A percentile compares a stretch with the other conserved stretches of the same genome.
Conservation (phyloP, 1,140 invertebrate species). For the Sipha flava region DNA sequence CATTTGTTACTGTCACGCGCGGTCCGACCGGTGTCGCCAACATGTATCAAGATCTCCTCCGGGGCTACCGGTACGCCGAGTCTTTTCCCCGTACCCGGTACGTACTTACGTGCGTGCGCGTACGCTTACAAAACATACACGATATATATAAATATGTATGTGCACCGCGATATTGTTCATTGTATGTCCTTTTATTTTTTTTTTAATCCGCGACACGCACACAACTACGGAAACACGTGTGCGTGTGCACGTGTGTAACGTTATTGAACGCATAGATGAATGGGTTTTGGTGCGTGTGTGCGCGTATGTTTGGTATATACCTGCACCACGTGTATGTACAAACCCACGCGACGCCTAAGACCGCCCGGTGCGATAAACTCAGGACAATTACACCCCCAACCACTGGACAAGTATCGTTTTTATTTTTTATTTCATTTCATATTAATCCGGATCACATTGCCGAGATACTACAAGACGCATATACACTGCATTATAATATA, state of each 20-base stretch:
- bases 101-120: not conserved
- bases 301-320: not conserved
- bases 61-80: conserved; percentile 13
- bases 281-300: not conserved
- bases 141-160: no score
- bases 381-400: conserved; percentile 27
- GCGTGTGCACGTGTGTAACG: not conserved
- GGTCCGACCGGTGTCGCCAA: not conserved
- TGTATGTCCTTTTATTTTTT: not conserved
- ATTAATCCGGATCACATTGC: conserved; percentile 28
- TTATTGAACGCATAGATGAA: not conserved
- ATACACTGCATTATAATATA: not conserved
- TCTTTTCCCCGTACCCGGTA: no score
- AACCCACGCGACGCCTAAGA: conserved; percentile 27
- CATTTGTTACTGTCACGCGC: conserved; percentile 23
- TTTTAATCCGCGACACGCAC: not conserved
- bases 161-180: not conserved
- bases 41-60: conserved; percentile 5
- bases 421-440: not conserved
- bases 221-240: not conserved
- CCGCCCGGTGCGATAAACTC: conserved; percentile 26
- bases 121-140: no score
- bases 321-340: not conserved
- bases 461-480: not conserved
- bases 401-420: not conserved